Base-by-base conservation (phyloP, 2,797 vertebrate species). In the Streptopelia turtur region DNA sequence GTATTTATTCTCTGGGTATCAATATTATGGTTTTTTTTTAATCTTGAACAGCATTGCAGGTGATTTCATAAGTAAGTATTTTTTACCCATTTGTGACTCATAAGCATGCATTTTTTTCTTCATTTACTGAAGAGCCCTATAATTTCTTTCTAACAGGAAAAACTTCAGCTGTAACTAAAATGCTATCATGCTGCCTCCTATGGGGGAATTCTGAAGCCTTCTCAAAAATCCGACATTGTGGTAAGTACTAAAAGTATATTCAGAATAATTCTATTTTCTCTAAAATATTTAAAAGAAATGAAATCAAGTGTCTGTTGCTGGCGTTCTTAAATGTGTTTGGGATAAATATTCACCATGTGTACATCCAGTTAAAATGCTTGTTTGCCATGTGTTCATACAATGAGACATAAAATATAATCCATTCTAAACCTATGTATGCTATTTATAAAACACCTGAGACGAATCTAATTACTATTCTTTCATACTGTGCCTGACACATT, bases 241-340 rank as follows among this genome's bases (percentile, higher is more conserved):
- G 95, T 97, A 68, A 95, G 96, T 91, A 49, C 47, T 91, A 30
- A 64, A 77, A 78, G 2, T 82, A 45, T 31, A 4, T 70, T 83
- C 11, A 39, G 28, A 74, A 18, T 3, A 52, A 43, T 75, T 64
- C 11, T 14, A 3, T 80, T 78, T 59, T 66, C 31, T 4, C 1
- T 64, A 63, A 90, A 71, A 30, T 21, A 31, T 7, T 4, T 27
- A 20, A 65, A 60, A 49, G 10, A 80, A 79, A 75, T 43, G 11
- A 65, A 5, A 71, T 4, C 28, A 33, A 68, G 3, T 59, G 1
- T 71, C 11, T 61, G 5, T 41, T 72, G 12, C 11, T 66, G 7
- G 11, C 91, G 15, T 78, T 90, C 16, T 89, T 79, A 57, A 93
- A 65, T 35, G 9, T 59, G 12, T 75, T 72, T 83, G 43, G 69